Conservation (phyloP, 2,888 invertebrate species). For the Eilema depressum region DNA sequence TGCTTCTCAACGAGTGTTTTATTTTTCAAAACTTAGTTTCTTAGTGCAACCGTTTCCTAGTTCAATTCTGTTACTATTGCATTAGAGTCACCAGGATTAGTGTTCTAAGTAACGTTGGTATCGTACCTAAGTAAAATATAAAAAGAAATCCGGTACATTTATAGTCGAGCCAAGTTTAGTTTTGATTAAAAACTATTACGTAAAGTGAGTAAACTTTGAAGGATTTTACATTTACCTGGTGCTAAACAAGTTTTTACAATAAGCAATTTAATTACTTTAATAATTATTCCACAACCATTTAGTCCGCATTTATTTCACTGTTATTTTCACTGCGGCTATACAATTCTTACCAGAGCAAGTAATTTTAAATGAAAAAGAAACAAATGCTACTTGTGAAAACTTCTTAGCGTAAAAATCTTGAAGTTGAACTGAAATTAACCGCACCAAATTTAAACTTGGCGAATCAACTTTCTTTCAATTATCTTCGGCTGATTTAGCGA, state of each 20-base stretch:
- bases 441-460: slow-evolving; percentile 38
- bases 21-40: background rate
- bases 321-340: no score
- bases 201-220: slow-evolving; percentile 5
- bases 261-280: slow-evolving; percentile 1
- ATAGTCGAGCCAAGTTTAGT: background rate
- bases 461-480: slow-evolving; percentile 50
- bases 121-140: background rate
- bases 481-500: slow-evolving; percentile 42
- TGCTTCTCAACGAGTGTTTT: background rate
- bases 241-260: background rate
- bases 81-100: background rate
- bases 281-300: no score
- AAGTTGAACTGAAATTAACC: slow-evolving; percentile 35
- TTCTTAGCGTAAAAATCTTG: slow-evolving; percentile 36
- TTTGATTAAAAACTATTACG: background rate
- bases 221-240: background rate
- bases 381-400: slow-evolving; percentile 5
- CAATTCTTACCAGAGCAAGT: background rate
- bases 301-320: background rate
- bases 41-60: background rate
- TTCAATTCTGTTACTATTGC: background rate
- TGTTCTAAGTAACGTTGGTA: background rate
- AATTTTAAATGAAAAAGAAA: slow-evolving; percentile 20
- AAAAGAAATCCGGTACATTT: background rate